Percentiles rank a stretch among this genome's conserved stretches.
Conservation (phyloP, 1,140 invertebrate genomes). For the Coptotermes formosanus region DNA sequence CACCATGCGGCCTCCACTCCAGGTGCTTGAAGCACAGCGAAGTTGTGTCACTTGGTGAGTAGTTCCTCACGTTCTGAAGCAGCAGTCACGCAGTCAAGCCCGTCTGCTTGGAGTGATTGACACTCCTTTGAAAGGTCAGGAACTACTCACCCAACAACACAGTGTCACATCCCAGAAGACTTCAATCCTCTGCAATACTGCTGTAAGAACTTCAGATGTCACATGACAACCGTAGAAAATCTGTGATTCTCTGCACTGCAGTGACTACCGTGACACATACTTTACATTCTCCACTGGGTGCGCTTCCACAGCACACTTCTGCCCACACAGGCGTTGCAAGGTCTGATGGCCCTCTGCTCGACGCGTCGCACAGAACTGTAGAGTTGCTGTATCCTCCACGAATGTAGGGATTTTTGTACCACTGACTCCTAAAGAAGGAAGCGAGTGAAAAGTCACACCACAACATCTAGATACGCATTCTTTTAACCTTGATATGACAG, state of each 20-base stretch:
- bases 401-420: slow-evolving; percentile 61
- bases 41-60: too few relatives aligned
- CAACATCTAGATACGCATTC: neutral
- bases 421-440: slow-evolving; percentile 55
- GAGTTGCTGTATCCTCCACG: slow-evolving; percentile 66
- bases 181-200: neutral
- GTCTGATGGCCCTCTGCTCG: slow-evolving; percentile 41
- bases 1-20: too few relatives aligned
- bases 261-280: neutral
- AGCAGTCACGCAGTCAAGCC: too few relatives aligned
- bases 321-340: slow-evolving; percentile 47
- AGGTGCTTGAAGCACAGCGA: too few relatives aligned
- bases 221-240: too few relatives aligned
- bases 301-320: neutral
- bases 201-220: neutral
- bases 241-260: too few relatives aligned
- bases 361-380: slow-evolving; percentile 51
- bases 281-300: neutral
- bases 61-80: too few relatives aligned
- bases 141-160: too few relatives aligned
- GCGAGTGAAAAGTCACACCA: neutral
- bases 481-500: neutral
- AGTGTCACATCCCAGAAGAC: too few relatives aligned
- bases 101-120: too few relatives aligned
- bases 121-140: too few relatives aligned